Evolutionary conservation across 2,797 vertebrate genomes (phyloP), one percentile per base, ranked within the genome.

Genomic region (Spea hammondii): DNA sequence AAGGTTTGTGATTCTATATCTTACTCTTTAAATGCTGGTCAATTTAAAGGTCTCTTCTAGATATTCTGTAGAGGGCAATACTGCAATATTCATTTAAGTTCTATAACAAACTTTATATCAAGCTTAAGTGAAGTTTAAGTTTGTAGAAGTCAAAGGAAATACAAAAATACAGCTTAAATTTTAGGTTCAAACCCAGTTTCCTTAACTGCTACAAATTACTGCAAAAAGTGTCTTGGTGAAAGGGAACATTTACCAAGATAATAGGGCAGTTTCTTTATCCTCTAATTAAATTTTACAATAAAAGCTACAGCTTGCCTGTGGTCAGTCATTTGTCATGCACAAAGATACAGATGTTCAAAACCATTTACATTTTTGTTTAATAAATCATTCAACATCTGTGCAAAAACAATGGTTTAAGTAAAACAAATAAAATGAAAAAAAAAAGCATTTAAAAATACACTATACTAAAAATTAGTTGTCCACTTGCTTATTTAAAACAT

Each of bases 281-380:
- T 53, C 65, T 79, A 65, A 12, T 83, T 3, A 47, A 76, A 72
- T 2, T 46, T 4, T 70, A 72, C 76, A 76, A 59, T 83, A 65
- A 79, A 48, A 77, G 60, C 17, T 78, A 65, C 79, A 54, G 44
- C 11, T 10, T 73, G 32, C 85, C 59, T 83, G 50, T 76, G 49
- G 79, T 85, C 76, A 85, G 59, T 66, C 14, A 76, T 79, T 60
- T 77, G 48, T 70, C 78, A 83, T 71, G 76, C 8, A 79, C 60
- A 71, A 80, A 84, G 55, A 84, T 54, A 74, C 77, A 86, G 49
- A 85, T 85, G 4, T 80, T 5, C 1, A 46, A 79, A 82, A 77
- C 79, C 47, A 59, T 74, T 86, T 81, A 85, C 8, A 85, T 85
- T 84, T 80, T 86, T 46, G n/a, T 79, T 83, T 84, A 85, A 55